Evolutionary conservation across 2,113 vertebrate species (phyloP).

Genomic region (Actenoides hombroni): DNA sequence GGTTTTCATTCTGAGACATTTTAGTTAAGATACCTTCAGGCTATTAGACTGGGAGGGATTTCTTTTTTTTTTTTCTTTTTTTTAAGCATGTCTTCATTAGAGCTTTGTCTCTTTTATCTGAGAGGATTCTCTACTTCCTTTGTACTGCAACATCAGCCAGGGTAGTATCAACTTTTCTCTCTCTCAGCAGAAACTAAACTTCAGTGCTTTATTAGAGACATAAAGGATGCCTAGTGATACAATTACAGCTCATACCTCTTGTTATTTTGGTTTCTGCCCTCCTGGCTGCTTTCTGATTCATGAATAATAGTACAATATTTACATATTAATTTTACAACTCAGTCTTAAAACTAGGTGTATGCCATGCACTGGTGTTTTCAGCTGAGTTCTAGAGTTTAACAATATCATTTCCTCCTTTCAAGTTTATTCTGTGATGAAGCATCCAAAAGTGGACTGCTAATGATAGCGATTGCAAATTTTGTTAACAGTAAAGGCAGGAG

Average conservation of each 20-base stretch:
- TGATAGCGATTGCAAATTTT: neutral
- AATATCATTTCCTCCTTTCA: neutral
- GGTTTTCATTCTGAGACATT: slow-evolving; percentile 33
- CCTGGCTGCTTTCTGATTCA: neutral
- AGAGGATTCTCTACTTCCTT: slow-evolving; percentile 1
- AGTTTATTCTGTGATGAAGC: neutral
- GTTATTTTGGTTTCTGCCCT: neutral
- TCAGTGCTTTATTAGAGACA: neutral
- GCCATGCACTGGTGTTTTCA: neutral
- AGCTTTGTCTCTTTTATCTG: slow-evolving; percentile 31
- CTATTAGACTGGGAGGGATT: neutral
- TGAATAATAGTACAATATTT: neutral
- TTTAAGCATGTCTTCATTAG: slow-evolving; percentile 17
- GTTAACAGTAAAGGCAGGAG: neutral
- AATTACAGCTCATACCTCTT: neutral
- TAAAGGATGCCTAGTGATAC: neutral
- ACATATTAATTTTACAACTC: neutral
- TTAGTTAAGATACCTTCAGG: slow-evolving; percentile 39
- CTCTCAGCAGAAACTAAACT: neutral
- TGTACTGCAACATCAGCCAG: neutral
- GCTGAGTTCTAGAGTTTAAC: neutral
- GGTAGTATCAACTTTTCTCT: neutral
- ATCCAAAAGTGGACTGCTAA: neutral
- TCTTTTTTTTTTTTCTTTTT: neutral
- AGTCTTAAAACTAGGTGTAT: neutral